These are phyloP conservation scores for Aphaenogaster ashmeadi DNA, from an alignment of 1,140 invertebrate species.

Conservation along the genomic window DNA sequence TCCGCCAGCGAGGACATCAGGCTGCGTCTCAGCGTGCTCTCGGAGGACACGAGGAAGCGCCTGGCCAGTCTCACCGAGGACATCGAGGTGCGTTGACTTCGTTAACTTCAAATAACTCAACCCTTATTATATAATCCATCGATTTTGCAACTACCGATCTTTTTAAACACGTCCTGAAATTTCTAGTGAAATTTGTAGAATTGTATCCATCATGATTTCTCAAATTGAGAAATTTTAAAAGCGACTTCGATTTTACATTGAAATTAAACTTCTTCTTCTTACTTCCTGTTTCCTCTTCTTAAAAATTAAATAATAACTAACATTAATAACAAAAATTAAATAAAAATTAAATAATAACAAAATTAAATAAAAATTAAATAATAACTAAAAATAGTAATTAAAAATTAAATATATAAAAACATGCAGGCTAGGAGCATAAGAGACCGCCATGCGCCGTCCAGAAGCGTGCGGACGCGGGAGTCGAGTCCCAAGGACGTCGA, in stretches of 20 bases:
- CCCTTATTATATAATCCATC: not conserved
- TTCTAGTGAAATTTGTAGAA: not conserved
- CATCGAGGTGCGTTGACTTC: conserved; percentile 78
- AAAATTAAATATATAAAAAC: not conserved
- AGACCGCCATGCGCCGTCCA: conserved; percentile 77
- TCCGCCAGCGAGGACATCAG: conserved; percentile 82
- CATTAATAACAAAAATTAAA: too few relatives aligned
- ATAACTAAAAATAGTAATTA: too few relatives aligned
- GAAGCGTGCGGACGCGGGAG: conserved; percentile 77
- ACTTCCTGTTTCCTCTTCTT: too few relatives aligned
- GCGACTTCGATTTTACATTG: not conserved
- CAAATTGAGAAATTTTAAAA: not conserved
- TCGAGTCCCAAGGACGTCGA: conserved; percentile 83
- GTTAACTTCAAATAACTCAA: not conserved
- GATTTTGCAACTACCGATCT: not conserved
- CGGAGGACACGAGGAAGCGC: conserved; percentile 84
- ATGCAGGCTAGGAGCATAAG: conserved; percentile 76
- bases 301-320: too few relatives aligned
- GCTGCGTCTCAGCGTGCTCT: conserved; percentile 81
- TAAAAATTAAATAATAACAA: too few relatives aligned
- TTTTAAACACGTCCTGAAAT: not conserved
- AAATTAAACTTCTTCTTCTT: not conserved
- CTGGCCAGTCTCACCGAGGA: conserved; percentile 83
- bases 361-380: too few relatives aligned
- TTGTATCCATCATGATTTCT: not conserved